These are phyloP conservation scores for Palythoa grandis DNA, from an alignment of 92 coral and sea anemone species.

Conservation along the genomic window DNA sequence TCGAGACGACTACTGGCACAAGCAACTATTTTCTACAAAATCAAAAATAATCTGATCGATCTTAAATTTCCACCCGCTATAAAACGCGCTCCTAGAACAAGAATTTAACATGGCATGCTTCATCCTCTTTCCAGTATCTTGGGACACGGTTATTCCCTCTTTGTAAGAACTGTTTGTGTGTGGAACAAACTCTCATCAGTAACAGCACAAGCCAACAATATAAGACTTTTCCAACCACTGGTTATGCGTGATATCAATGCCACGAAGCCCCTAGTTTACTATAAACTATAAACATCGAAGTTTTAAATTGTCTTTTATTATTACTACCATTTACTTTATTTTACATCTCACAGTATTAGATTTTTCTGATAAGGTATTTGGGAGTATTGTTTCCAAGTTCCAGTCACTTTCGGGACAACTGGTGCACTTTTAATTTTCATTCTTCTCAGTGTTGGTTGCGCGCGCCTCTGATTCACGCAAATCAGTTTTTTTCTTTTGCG, in stretches of 20 bases:
- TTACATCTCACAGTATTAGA: no score
- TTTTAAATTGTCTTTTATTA: background rate
- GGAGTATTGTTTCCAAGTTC: no score
- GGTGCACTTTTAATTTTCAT: no score
- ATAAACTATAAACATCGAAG: no score
- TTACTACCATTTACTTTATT: no score
- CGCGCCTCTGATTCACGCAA: no score
- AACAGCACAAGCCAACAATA: constrained; percentile 9
- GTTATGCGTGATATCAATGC: no score
- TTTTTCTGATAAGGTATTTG: no score
- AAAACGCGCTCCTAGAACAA: constrained; percentile 32
- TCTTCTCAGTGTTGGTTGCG: no score
- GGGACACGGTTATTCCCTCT: constrained; percentile 30
- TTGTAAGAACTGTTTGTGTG: constrained; percentile 24
- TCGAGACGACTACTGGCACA: constrained; percentile 41
- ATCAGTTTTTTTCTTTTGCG: no score
- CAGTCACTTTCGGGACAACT: no score
- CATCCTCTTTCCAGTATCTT: constrained; percentile 29
- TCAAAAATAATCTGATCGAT: constrained; percentile 36
- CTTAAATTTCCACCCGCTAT: constrained; percentile 16
- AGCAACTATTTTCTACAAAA: constrained; percentile 44
- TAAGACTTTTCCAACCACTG: constrained; percentile 30
- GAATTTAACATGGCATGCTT: constrained; percentile 1
- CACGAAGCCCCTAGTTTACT: no score
- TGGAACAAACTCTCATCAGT: constrained; percentile 40